Base-by-base conservation (phyloP, 1,140 invertebrate species). In the Anoplolepis gracilipes region DNA sequence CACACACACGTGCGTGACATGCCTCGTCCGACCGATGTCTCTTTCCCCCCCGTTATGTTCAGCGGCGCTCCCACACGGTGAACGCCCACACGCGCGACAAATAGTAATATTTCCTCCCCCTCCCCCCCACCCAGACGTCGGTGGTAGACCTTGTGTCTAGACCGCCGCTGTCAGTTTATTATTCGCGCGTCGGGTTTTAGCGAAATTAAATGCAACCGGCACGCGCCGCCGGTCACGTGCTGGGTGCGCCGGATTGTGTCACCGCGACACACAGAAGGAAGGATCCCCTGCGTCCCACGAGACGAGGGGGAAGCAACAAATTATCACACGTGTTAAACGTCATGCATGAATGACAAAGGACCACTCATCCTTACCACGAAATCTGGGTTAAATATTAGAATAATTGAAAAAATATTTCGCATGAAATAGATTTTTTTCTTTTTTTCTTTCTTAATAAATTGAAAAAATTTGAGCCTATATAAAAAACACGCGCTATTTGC, bases 41-140 rank as follows among this genome's bases (percentile, higher is more conserved):
- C n/a, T n/a, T n/a, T n/a, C n/a, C n/a, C n/a, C 64, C 70, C n/a
- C 55, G n/a, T 85, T 62, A 73, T 87, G 89, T 91, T 78, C 70
- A 86, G 78, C 76, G 91, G 39, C 90, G 92, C 92, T 88, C 92
- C 92, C 87, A 92, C 90, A 73, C 77, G n/a, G 30, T 69, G 53
- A 16, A 75, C 87, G 75, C 90, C 81, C 85, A 92, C 86, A 90
- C 90, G 69, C 77, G 55, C 73, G 39, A 62, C 69, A 91, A 91
- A 92, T 88, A 90, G 85, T 73, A 89, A 82, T 88, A 73, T 77
- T 78, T 69, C 42, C 53, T 67, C 78, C 53, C 53, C 78, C n/a
- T n/a, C n/a, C n/a, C n/a, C n/a, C n/a, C 25, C 22, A 13, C 19
- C 19, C 10, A 28, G 49, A 73, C 39, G 86, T 77, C 42, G 69